These are phyloP conservation scores for Scaptodrosophila latifasciaeformis DNA, from an alignment of 2,888 invertebrate species.

Conservation along the genomic window DNA sequence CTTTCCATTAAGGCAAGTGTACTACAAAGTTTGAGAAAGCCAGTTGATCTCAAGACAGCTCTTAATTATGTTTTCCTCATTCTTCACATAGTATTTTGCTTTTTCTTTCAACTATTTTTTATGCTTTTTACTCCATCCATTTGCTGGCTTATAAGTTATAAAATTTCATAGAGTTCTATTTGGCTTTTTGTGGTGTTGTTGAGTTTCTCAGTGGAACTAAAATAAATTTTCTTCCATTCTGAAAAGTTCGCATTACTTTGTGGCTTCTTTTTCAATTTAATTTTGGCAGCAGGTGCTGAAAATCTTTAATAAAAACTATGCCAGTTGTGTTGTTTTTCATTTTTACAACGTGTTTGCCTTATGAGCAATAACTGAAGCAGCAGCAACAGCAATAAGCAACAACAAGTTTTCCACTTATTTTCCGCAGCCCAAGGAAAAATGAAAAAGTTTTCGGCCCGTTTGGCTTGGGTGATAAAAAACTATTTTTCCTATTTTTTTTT, in stretches of 20 bases:
- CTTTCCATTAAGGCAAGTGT: constrained; percentile 46
- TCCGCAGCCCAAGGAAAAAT: constrained; percentile 25
- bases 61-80: constrained; percentile 56
- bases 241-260: constrained; percentile 1
- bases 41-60: constrained; percentile 52
- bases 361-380: background rate
- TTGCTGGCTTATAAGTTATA: constrained; percentile 55
- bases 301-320: constrained; percentile 45
- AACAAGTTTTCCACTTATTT: constrained; percentile 59
- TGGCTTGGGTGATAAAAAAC: constrained; percentile 16
- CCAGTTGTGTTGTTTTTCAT: no score
- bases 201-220: background rate
- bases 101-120: constrained; percentile 1
- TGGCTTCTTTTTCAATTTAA: constrained; percentile 45
- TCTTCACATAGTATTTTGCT: constrained; percentile 30
- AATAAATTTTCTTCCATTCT: constrained; percentile 4
- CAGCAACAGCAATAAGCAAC: background rate
- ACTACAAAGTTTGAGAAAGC: no score
- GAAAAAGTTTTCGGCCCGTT: constrained; percentile 27
- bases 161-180: constrained; percentile 34
- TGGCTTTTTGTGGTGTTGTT: constrained; percentile 19
- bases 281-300: constrained; percentile 58
- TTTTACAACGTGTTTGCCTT: no score
- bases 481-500: constrained; percentile 6
- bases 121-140: constrained; percentile 9